Conservation (phyloP, 2,797 vertebrate species). For the Danio albolineatus region DNA sequence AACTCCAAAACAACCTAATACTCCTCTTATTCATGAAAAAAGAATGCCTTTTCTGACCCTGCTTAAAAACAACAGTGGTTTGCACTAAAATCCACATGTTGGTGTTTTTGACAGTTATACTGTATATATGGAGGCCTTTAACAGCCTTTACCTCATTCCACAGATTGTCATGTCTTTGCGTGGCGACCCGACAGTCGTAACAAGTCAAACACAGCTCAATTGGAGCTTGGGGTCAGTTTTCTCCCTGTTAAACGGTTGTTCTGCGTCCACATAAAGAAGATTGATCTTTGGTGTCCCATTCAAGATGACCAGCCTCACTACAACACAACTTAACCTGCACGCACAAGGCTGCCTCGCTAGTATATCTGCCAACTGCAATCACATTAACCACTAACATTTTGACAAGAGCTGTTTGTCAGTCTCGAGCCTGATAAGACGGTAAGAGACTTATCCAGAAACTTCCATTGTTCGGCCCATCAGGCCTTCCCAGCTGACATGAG, state of each 20-base stretch:
- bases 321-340: constrained; percentile 69
- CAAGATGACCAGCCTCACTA: constrained; percentile 67
- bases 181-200: too few relatives aligned
- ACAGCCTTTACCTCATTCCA: background rate
- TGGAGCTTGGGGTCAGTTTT: constrained; percentile 4
- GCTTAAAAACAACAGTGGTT: background rate
- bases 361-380: constrained; percentile 64
- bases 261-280: constrained; percentile 70
- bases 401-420: constrained; percentile 75
- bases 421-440: constrained; percentile 57
- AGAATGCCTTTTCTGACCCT: background rate
- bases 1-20: too few relatives aligned
- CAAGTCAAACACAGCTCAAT: background rate
- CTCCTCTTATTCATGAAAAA: too few relatives aligned
- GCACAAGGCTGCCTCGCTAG: constrained; percentile 63
- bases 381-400: constrained; percentile 70
- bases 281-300: constrained; percentile 65
- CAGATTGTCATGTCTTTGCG: constrained; percentile 4
- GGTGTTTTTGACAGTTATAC: background rate
- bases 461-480: constrained; percentile 60
- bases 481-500: constrained; percentile 47
- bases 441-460: constrained; percentile 42
- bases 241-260: constrained; percentile 31
- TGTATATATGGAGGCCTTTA: background rate
- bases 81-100: background rate